Evolutionary conservation across 2,888 invertebrate genomes (phyloP).

Genomic region (Cosmorhoe ocellata): DNA sequence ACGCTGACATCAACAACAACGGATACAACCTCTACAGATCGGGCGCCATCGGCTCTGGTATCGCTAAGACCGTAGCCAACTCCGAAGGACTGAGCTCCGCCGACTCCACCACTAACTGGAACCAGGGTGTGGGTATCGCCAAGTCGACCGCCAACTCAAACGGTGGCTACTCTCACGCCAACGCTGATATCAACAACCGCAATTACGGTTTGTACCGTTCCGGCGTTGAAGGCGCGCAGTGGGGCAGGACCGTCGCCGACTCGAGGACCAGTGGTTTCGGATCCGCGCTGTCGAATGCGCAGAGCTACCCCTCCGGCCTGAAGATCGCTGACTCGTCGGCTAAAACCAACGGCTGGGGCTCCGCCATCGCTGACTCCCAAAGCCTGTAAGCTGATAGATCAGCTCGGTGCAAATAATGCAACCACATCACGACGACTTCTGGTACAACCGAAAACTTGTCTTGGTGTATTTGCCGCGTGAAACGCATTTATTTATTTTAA

Average conservation of each 20-base stretch:
- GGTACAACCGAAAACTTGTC: constrained; percentile 61
- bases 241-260: constrained; percentile 50
- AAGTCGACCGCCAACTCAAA: constrained; percentile 43
- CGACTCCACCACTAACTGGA: constrained; percentile 10
- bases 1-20: constrained; percentile 37
- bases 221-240: constrained; percentile 20
- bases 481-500: constrained; percentile 50
- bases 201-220: constrained; percentile 27
- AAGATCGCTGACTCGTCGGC: constrained; percentile 46
- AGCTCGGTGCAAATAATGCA: constrained; percentile 42
- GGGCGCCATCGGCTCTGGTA: constrained; percentile 39
- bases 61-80: constrained; percentile 39
- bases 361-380: constrained; percentile 60
- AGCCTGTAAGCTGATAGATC: constrained; percentile 42
- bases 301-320: constrained; percentile 46
- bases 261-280: constrained; percentile 57
- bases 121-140: constrained; percentile 19
- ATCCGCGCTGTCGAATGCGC: constrained; percentile 55
- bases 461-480: constrained; percentile 67
- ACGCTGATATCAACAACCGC: constrained; percentile 28
- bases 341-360: constrained; percentile 52
- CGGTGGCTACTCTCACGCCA: constrained; percentile 46
- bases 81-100: constrained; percentile 35
- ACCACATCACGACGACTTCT: constrained; percentile 73
- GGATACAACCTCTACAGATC: constrained; percentile 40